phyloP scores from a whole-genome alignment of 1,140 invertebrate genomes.

The Hyphantria cunea region DNA sequence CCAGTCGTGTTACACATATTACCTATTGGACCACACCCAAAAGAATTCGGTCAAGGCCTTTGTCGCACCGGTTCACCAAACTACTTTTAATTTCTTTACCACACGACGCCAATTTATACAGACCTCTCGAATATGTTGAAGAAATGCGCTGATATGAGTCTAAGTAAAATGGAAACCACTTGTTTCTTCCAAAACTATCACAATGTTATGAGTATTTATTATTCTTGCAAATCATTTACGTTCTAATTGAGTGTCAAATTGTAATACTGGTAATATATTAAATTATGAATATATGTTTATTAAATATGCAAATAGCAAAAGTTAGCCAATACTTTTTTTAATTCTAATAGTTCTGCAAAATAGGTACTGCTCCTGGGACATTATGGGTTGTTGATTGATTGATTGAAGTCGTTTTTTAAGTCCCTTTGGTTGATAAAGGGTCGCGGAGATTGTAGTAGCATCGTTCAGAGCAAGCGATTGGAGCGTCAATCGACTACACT shows the following conservation, averaged over 20 bases:
- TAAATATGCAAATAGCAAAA: neutral
- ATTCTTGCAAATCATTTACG: constrained; percentile 21
- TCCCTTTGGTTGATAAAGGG: too few species aligned
- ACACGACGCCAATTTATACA: constrained; percentile 21
- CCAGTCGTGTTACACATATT: constrained; percentile 35
- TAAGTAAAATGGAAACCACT: constrained; percentile 12
- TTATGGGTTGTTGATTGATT: too few species aligned
- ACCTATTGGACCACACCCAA: constrained; percentile 44
- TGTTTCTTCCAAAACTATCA: constrained; percentile 22
- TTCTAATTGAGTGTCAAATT: constrained; percentile 20
- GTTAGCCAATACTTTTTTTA: too few species aligned
- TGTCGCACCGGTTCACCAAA: constrained; percentile 36
- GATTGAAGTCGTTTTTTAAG: too few species aligned
- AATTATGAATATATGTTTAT: neutral
- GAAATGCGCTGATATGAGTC: constrained; percentile 6
- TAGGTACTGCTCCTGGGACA: too few species aligned
- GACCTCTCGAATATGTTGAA: constrained; percentile 8
- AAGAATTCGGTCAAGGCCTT: constrained; percentile 59
- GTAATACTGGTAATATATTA: constrained; percentile 10
- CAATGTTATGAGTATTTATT: constrained; percentile 1
- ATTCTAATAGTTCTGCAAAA: too few species aligned
- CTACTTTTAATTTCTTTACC: constrained; percentile 52
- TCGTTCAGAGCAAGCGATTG: too few species aligned
- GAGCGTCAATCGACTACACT: too few species aligned
- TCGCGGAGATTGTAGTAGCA: too few species aligned